A percentile compares a stretch with the other conserved stretches of the same genome.
Evolutionary conservation across 2,797 vertebrate species (phyloP).

Genomic region (Trachops cirrhosus): DNA sequence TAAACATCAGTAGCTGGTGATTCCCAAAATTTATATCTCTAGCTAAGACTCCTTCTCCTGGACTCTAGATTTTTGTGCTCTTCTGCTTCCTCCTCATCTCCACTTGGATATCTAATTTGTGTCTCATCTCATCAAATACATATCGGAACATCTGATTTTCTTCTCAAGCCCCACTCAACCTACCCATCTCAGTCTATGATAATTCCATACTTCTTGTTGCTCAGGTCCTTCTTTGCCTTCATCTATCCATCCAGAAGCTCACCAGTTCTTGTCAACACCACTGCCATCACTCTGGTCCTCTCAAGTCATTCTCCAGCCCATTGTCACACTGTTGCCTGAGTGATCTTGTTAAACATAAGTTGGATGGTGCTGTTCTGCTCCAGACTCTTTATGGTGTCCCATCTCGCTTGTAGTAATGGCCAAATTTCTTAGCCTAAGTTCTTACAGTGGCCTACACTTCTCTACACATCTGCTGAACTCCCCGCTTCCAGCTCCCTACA

Average conservation of each 20-base stretch:
- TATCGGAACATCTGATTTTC: not conserved
- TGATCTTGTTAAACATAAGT: not conserved
- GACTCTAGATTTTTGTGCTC: not conserved
- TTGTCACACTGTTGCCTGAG: not conserved
- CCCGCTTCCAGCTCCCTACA: not conserved
- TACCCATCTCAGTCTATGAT: not conserved
- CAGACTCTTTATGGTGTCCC: not conserved
- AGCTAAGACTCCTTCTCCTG: not conserved
- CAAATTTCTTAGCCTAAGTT: not conserved
- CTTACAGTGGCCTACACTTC: not conserved
- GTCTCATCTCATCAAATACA: not conserved
- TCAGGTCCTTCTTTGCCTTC: not conserved
- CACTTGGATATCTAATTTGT: not conserved
- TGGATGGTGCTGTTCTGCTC: not conserved
- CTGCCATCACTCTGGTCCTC: not conserved
- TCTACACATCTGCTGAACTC: not conserved
- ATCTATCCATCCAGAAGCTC: not conserved
- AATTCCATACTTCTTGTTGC: not conserved
- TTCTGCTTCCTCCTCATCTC: not conserved
- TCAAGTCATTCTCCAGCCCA: not conserved
- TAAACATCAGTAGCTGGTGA: not conserved
- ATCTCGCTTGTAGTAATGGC: not conserved
- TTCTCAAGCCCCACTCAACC: too few relatives aligned
- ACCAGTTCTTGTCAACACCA: not conserved
- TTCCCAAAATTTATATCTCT: not conserved